Evolutionary conservation across 2,113 vertebrate species (phyloP).

Genomic region (Zosterops hypoxanthus): DNA sequence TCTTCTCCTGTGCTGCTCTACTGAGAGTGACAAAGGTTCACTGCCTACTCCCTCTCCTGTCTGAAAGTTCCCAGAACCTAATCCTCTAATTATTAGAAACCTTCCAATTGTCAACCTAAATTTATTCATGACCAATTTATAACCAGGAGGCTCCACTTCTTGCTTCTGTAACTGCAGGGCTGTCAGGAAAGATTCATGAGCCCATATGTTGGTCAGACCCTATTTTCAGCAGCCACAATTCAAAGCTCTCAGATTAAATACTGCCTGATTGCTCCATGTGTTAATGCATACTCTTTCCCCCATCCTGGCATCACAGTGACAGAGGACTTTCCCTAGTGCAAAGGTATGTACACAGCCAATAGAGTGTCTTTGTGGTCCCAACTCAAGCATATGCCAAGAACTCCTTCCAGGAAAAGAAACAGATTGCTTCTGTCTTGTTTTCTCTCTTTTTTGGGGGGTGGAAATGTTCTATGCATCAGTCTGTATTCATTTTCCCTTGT

Average conservation of each 20-base stretch:
- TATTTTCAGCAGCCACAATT: not conserved
- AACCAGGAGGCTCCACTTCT: not conserved
- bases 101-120: not conserved
- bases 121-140: not conserved
- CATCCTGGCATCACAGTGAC: not conserved
- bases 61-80: not conserved
- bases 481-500: not conserved
- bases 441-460: accelerated
- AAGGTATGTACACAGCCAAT: not conserved
- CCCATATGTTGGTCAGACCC: not conserved
- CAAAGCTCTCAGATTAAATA: not conserved
- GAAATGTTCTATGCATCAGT: not conserved
- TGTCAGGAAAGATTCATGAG: constrained; percentile 22
- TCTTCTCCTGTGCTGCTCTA: not conserved
- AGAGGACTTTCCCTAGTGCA: not conserved
- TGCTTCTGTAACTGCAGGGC: not conserved
- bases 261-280: not conserved
- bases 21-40: not conserved
- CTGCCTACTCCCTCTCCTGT: not conserved
- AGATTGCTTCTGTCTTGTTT: not conserved
- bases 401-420: not conserved
- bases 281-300: not conserved
- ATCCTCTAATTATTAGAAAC: not conserved
- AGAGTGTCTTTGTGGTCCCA: not conserved
- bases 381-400: not conserved